These are phyloP conservation scores for Callyntrura guangdongensis DNA, from an alignment of 2,888 invertebrate genomes.

Conservation along the genomic window DNA sequence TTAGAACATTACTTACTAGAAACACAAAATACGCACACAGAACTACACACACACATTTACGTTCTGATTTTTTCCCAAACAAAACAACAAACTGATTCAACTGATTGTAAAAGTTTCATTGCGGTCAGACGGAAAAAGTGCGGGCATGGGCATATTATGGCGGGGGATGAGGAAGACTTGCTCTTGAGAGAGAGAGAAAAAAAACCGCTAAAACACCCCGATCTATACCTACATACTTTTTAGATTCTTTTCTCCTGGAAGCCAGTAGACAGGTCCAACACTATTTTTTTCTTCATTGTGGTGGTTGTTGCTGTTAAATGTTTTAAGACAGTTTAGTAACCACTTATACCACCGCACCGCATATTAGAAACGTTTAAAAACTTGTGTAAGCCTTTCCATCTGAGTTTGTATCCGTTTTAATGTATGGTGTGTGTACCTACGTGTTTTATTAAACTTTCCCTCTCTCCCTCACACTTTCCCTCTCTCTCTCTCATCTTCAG, in stretches of 20 bases:
- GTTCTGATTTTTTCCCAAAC: constrained; percentile 63
- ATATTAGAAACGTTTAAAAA: neutral
- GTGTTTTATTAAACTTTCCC: constrained; percentile 33
- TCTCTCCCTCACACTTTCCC: neutral
- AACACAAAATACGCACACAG: constrained; percentile 18
- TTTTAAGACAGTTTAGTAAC: constrained; percentile 20
- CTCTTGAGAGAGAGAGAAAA: neutral
- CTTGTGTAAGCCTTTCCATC: neutral
- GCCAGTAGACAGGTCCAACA: neutral
- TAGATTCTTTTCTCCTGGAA: neutral
- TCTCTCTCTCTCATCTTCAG: neutral
- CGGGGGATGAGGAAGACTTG: neutral
- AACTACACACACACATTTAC: constrained; percentile 55
- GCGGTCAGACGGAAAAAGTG: constrained; percentile 20
- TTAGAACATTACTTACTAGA: constrained; percentile 55
- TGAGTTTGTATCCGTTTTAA: neutral
- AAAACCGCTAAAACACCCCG: neutral
- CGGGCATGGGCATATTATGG: too few species aligned
- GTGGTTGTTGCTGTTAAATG: neutral
- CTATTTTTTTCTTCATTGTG: neutral
- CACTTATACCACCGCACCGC: neutral
- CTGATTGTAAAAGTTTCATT: constrained; percentile 50
- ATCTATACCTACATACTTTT: neutral
- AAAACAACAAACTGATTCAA: neutral
- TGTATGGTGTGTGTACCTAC: neutral